phyloP scores from a whole-genome alignment of 2,888 invertebrate genomes.

The Xylota segnis region DNA sequence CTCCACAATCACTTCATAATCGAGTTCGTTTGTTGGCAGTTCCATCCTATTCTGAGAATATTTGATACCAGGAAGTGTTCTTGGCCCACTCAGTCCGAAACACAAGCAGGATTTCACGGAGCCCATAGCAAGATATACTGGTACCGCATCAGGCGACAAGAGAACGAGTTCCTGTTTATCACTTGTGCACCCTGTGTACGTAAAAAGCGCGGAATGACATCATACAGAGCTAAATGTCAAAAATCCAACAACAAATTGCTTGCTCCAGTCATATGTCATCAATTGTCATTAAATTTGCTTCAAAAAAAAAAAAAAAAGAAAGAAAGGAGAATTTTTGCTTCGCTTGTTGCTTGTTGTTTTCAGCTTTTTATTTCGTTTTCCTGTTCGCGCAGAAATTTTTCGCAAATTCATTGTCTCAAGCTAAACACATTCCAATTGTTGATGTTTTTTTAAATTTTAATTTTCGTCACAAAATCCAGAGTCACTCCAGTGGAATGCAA shows the following conservation, averaged over 20 bases:
- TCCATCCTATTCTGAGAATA: no score
- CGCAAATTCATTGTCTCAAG: background rate
- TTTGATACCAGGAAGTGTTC: no score
- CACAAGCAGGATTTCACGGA: no score
- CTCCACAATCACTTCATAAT: no score
- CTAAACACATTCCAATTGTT: background rate
- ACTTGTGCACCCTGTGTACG: slow-evolving; percentile 7
- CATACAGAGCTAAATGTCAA: slow-evolving; percentile 51
- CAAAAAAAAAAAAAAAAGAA: slow-evolving; percentile 23
- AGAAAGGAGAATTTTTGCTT: slow-evolving; percentile 28
- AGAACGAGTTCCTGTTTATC: no score
- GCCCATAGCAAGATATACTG: no score
- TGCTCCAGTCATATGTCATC: slow-evolving; percentile 52
- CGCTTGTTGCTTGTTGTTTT: slow-evolving; percentile 70
- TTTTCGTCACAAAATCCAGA: background rate
- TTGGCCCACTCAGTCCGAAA: no score
- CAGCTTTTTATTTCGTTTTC: slow-evolving; percentile 42
- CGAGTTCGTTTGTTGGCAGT: no score
- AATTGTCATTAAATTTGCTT: slow-evolving; percentile 58
- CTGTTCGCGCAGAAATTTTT: slow-evolving; percentile 21
- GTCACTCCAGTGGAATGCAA: slow-evolving; percentile 47
- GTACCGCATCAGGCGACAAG: no score
- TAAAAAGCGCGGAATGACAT: slow-evolving; percentile 45
- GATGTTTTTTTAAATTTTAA: background rate
- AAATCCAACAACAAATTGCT: slow-evolving; percentile 38